Base-by-base conservation (phyloP, 64 coral and sea anemone genomes). In the Montipora sp. region DNA sequence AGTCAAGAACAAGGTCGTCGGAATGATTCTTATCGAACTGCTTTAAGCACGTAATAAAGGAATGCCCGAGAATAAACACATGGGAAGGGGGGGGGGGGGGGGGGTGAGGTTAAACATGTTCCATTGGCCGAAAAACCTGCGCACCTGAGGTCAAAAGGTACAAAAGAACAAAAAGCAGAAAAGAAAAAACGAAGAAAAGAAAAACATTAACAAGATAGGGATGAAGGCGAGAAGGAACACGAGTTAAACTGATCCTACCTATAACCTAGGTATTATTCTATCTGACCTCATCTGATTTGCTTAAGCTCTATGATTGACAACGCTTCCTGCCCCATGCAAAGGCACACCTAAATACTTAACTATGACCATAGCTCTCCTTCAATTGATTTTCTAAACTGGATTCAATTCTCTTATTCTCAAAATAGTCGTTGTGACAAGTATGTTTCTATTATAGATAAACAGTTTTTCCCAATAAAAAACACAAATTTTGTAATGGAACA, bases 371-470 rank as follows among this genome's bases (percentile, higher is more conserved):
- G 23, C 23, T 23, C 23, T 23, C 23, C 23, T 23, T 23, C 23
- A 23, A 23, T 55, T 55, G 51, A 55, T 9, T 55, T 55, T 0
- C 9, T 55, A 7, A 55, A 55, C 51, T 55, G 51, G 5, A 55
- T 5, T 9, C 5, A 55, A 9, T 1, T 55, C 9, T 55, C 51
- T 55, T 55, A 5, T 51, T 45, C 19, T 70, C 65, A 5, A 85
- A 49, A 71, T 21, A 71, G 16, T 85, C 82, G 82, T 85, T 0
- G 18, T 72, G 82, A 70, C 82, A 85, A 85, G 82, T 15, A 85
- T 85, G 68, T 85, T 85, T 18, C 82, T 85, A 4, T 49, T 47
- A 50, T 85, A 65, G 44, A 22, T 27, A 85, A 85, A 70, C 7
- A 85, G 5, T 16, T 85, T 85, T 50, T 85, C 61, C 82, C 82